Evolutionary conservation across 2,113 vertebrate genomes (phyloP), one percentile per base, ranked within the genome.

Genomic region (Carollia perspicillata): DNA sequence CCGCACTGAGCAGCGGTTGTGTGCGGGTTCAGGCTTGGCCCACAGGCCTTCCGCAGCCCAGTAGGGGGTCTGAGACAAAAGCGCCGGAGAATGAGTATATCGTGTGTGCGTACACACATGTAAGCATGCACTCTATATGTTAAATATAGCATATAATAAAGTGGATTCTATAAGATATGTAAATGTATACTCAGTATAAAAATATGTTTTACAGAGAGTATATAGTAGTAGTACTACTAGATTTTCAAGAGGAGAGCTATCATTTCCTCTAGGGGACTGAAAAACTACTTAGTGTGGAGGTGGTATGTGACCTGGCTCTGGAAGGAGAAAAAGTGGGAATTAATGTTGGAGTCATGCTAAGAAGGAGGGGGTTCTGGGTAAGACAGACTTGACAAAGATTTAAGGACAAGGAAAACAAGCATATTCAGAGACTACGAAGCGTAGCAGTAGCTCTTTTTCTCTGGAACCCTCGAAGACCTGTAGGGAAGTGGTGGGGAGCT

Each of bases 21-120:
- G 6, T 91, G 12, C n/a, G 85, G 74, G 12, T 20, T 22, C 5
- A 75, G 77, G 47, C 53, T 40, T 47, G 84, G 20, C 13, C 75
- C 28, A 71, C 13, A 77, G 11, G 13, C 69, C 84, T 2, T 66
- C 30, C 47, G 55, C 22, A 95, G 55, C 13, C 13, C 84, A 80
- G 18, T 81, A 51, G 37, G 85, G n/a, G n/a, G 20, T 63, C 93
- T 93, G 75, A 93, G 89, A 63, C 22, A 72, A 78, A 96, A 86
- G 51, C 3, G 33, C 20, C 55, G 60, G 49, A 86, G 44, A 79
- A 86, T 74, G 40, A 37, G 4, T 55, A 37, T 33, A 55, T 77
- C 35, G n/a, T 37, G 40, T 65, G n/a, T 44, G 5, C 55, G 55
- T 89, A 47, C 71, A 72, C 35, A 14, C 42, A 37, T 22, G 58